A percentile compares a stretch with the other conserved stretches of the same genome.
phyloP scores from a whole-genome alignment of 2,888 invertebrate species.

The Norana najaformis region DNA sequence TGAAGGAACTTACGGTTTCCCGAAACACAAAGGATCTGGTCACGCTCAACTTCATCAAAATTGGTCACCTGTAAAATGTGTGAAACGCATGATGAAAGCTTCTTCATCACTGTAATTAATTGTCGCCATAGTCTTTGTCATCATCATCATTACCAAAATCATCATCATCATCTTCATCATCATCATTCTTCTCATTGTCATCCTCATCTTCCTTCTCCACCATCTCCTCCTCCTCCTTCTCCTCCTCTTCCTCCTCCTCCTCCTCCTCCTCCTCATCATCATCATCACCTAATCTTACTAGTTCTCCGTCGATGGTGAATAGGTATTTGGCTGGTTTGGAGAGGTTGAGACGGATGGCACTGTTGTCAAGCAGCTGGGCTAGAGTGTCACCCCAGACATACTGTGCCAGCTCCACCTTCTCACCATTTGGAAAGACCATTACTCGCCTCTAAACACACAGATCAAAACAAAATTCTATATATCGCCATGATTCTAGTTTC shows the following conservation, averaged over 20 bases:
- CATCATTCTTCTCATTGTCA: background rate
- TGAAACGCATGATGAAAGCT: background rate
- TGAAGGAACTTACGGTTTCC: constrained; percentile 54
- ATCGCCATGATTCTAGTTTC: background rate
- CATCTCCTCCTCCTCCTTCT: background rate
- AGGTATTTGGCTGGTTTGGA: constrained; percentile 55
- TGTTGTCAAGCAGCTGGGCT: constrained; percentile 55
- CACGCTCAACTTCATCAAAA: constrained; percentile 55
- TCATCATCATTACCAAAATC: background rate
- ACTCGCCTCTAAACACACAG: constrained; percentile 55
- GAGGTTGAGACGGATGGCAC: constrained; percentile 54
- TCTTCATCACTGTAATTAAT: background rate
- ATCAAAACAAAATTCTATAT: background rate
- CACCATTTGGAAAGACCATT: constrained; percentile 59
- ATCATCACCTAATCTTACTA: constrained; percentile 48
- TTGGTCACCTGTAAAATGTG: constrained; percentile 49
- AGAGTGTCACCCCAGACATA: constrained; percentile 59
- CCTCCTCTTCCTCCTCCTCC: background rate
- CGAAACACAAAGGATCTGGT: constrained; percentile 59
- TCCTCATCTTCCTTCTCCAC: too few species aligned
- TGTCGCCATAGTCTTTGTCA: background rate
- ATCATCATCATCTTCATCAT: background rate
- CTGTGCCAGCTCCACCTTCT: constrained; percentile 53
- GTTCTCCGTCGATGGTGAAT: constrained; percentile 54
- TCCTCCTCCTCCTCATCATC: background rate